A percentile compares a stretch with the other conserved stretches of the same genome.
Evolutionary conservation across 2,797 vertebrate genomes (phyloP).

Genomic region (Gadopsis bispinosus): DNA sequence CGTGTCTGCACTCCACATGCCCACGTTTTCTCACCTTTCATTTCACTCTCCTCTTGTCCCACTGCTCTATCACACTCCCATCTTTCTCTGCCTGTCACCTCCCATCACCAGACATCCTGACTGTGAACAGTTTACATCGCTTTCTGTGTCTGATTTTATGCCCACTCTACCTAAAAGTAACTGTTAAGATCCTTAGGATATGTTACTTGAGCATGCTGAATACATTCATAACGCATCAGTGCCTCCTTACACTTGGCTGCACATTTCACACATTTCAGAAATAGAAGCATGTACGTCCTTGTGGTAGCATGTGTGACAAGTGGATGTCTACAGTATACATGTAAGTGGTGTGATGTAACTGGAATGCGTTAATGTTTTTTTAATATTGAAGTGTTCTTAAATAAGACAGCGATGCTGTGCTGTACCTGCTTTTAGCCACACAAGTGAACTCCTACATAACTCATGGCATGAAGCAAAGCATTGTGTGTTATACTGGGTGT

Average conservation of each 20-base stretch:
- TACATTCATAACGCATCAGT: constrained; percentile 51
- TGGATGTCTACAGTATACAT: constrained; percentile 34
- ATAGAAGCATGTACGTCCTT: constrained; percentile 69
- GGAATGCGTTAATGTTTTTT: constrained; percentile 60
- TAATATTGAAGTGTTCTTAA: constrained; percentile 11
- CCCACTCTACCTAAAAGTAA: constrained; percentile 44
- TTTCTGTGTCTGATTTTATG: constrained; percentile 69
- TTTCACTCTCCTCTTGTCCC: constrained; percentile 68
- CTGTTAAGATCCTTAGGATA: constrained; percentile 59
- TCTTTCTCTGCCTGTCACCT: constrained; percentile 75
- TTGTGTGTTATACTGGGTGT: constrained; percentile 17
- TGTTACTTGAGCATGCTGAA: constrained; percentile 45
- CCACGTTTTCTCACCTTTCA: constrained; percentile 71
- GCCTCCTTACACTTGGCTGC: constrained; percentile 59
- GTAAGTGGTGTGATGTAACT: constrained; percentile 45
- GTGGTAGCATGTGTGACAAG: constrained; percentile 42
- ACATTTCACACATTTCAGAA: constrained; percentile 77
- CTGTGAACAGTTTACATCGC: constrained; percentile 70
- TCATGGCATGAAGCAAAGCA: constrained; percentile 24
- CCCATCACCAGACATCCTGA: constrained; percentile 78
- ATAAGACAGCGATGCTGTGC: constrained; percentile 7
- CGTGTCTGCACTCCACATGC: constrained; percentile 44
- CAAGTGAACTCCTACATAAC: constrained; percentile 14
- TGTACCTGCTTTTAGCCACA: constrained; percentile 18
- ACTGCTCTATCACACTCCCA: constrained; percentile 72